Evolutionary conservation across 1,140 invertebrate species (phyloP), one percentile per base, ranked within the genome.

Genomic region (Trialeurodes vaporariorum): DNA sequence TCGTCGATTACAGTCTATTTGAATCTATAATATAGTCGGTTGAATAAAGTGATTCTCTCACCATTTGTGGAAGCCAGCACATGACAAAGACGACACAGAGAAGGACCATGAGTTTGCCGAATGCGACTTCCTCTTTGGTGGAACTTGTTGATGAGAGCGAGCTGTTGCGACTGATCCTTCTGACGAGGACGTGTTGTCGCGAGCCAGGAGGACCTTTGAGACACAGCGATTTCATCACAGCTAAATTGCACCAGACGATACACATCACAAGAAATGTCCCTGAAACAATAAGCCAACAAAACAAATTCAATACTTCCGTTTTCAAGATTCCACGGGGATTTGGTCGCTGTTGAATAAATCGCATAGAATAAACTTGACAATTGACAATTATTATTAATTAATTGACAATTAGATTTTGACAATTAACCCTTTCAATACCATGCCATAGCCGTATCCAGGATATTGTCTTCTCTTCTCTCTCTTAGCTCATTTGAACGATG

Each of bases 51-150:
- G 13, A 64, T 22, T 59, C 66, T 34, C 23, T 83, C 75, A 92
- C 91, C 88, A 93, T 87, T 77, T 93, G 90, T 1, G 91, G 91
- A 79, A 91, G 83, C 91, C 91, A 93, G 74, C 90, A 93, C 1
- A 89, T 79, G 62, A 93, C 86, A 73, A 92, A 92, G 1, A 89
- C 85, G 59, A 92, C 84, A 61, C 89, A 91, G 1, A 93, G 81
- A 2, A 90, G 83, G 0, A 87, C 86, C 91, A 93, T 93, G 1
- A 92, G 80, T 71, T 87, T 84, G 59, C 90, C 89, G 77, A 93
- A 93, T 59, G 89, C 88, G 63, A 90, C 82, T 77, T 93, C 91
- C 74, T 92, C 90, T 0, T 83, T 82, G 0, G 89, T 91, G 66
- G 87, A 82, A 12, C 70, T 27, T 22, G 71, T 73, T 34, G 59